phyloP scores from a whole-genome alignment of 2,113 vertebrate genomes.

The Pachyramphus minor region DNA sequence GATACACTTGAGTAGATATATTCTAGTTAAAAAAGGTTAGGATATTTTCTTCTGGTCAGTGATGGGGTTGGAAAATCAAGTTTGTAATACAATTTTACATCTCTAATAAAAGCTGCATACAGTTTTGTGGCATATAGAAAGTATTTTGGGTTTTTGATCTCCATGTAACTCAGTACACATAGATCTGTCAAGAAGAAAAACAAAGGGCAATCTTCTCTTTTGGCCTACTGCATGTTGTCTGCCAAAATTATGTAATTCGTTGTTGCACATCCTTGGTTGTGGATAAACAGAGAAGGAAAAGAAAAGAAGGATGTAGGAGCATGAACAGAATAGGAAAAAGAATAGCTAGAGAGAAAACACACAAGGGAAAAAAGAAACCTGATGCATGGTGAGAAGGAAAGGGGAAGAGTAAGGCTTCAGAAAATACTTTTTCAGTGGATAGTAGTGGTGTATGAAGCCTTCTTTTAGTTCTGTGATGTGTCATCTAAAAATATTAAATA shows the following conservation, averaged over 20 bases:
- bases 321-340: background rate
- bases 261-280: background rate
- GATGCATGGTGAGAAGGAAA: background rate
- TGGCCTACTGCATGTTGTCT: background rate
- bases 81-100: conserved; percentile 8
- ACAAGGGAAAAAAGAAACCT: background rate
- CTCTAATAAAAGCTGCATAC: background rate
- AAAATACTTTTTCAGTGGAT: background rate
- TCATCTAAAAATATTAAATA: background rate
- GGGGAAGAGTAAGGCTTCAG: background rate
- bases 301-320: background rate
- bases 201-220: background rate
- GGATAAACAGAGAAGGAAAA: background rate
- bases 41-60: conserved; percentile 3
- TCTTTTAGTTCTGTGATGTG: background rate
- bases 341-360: background rate
- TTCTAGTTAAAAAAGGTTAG: conserved; percentile 11
- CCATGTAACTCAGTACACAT: background rate
- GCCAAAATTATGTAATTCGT: background rate
- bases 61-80: background rate
- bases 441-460: background rate
- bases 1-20: conserved; percentile 36
- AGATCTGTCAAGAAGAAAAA: background rate
- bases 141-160: background rate
- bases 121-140: background rate